Base-by-base conservation (phyloP, 2,797 vertebrate species). In the Molossus molossus region DNA sequence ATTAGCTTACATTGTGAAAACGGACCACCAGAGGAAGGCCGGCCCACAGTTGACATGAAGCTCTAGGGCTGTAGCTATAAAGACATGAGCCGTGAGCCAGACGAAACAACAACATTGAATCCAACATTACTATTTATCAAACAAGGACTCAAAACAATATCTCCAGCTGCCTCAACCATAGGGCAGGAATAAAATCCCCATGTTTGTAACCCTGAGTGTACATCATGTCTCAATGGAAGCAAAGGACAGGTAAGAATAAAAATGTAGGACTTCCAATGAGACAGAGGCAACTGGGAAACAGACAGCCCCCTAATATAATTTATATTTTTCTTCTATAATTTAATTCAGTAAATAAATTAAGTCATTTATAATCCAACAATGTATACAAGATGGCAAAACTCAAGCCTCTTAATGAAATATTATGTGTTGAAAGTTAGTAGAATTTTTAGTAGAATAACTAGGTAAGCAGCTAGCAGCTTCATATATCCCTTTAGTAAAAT, bases 401-500 rank as follows among this genome's bases (percentile, higher is more conserved):
- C 55, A 53, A 91, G 27, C 13, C 40, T 40, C 6, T 48, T 15
- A 17, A 29, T 48, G 9, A 81, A 55, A 73, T 2, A 33, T 9
- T 58, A 17, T 8, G 25, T 87, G n/a, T 12, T 64, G 75, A 37
- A 80, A 67, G 58, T 85, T 70, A 45, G 14, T 60, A 50, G 37
- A 37, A 11, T 33, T 23, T 65, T 83, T 40, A 48, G 11, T 73
- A 58, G 15, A 85, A 73, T 64, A 82, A 91, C 5, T 67, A 90
- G 25, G 20, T 45, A 86, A 84, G 40, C 9, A 88, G 27, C 65
- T 75, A 84, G 40, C 9, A 88, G 27, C 65, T 75, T 64, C 58
- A 83, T 50, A 12, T 21, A 77, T 9, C 27, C 15, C 80, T 96
- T 96, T 80, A 90, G 29, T 94, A 97, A 97, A 97, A 57, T 89